Conservation (phyloP, 2,888 invertebrate genomes). For the Andrena flavipes region DNA sequence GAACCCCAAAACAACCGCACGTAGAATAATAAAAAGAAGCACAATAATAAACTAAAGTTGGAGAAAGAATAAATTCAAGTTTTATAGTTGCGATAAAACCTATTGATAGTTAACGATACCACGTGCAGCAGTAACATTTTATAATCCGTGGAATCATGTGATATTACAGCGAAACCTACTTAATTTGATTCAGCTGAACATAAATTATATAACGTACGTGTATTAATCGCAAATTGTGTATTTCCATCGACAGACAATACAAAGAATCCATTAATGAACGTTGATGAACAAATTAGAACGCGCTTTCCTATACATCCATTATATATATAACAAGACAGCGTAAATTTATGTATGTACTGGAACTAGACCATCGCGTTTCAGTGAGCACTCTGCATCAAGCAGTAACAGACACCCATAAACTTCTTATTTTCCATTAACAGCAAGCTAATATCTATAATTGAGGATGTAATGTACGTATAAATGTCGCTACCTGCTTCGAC, state of each 20-base stretch:
- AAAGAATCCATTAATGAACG: not conserved
- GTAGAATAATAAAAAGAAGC: not conserved
- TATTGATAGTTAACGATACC: not conserved
- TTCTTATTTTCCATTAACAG: constrained; percentile 65
- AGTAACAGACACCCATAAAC: constrained; percentile 52
- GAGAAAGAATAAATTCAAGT: not conserved
- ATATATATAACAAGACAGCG: constrained; percentile 44
- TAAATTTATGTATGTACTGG: constrained; percentile 14
- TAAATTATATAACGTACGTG: not conserved
- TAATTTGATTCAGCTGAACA: not conserved
- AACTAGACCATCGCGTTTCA: constrained; percentile 33
- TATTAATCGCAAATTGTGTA: not conserved
- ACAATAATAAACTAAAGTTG: not conserved
- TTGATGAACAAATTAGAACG: not conserved
- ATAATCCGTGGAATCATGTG: not conserved
- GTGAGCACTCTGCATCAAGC: not conserved
- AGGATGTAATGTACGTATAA: constrained; percentile 65
- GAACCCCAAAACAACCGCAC: not conserved
- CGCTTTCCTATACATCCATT: not conserved
- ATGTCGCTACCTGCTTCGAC: constrained; percentile 55
- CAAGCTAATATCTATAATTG: constrained; percentile 65
- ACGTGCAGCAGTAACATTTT: not conserved
- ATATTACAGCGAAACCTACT: constrained; percentile 6
- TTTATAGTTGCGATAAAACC: constrained; percentile 15
- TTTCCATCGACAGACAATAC: not conserved